A percentile compares a stretch with the other conserved stretches of the same genome.
Evolutionary conservation across 2,888 invertebrate genomes (phyloP).

Genomic region (Steinernema hermaphroditum): DNA sequence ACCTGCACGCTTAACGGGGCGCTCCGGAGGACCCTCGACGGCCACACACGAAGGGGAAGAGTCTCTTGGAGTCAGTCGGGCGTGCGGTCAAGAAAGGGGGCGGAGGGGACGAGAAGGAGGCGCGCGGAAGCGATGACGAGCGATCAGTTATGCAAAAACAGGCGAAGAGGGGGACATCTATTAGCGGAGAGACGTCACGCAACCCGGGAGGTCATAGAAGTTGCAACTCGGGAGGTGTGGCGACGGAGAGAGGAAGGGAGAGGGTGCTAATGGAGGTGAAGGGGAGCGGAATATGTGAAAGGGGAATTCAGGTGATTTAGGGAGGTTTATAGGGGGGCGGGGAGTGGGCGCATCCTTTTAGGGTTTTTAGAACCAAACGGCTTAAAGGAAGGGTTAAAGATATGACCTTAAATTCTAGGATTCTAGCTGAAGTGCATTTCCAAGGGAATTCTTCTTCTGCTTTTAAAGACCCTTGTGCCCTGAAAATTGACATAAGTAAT

Average conservation of each 20-base stretch:
- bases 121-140: constrained; percentile 14
- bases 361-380: too few species aligned
- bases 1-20: constrained; percentile 2
- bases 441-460: too few species aligned
- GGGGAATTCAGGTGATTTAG: too few species aligned
- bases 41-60: background rate
- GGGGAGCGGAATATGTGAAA: background rate
- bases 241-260: background rate
- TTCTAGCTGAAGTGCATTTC: too few species aligned
- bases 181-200: constrained; percentile 21
- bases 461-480: too few species aligned
- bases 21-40: too few species aligned
- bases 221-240: background rate
- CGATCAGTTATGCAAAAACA: constrained; percentile 30
- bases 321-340: too few species aligned
- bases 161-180: constrained; percentile 14
- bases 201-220: background rate
- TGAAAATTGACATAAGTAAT: too few species aligned
- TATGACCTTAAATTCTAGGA: too few species aligned
- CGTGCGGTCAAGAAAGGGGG: constrained; percentile 29
- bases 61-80: background rate
- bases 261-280: background rate
- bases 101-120: background rate
- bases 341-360: too few species aligned
- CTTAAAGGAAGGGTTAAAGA: too few species aligned